These are phyloP conservation scores for Calameuta pallipes DNA, from an alignment of 2,888 invertebrate genomes.

Conservation along the genomic window DNA sequence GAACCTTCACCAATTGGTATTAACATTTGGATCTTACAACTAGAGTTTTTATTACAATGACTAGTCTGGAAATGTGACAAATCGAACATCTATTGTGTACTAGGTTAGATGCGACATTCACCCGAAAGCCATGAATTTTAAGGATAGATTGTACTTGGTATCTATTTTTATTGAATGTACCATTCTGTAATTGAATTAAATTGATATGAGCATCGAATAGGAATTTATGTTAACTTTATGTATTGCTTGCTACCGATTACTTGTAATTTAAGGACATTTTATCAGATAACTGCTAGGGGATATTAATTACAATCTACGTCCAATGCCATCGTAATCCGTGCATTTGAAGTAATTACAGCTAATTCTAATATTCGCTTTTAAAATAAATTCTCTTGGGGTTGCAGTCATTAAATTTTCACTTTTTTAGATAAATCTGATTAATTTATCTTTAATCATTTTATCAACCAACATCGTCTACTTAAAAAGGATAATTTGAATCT, in stretches of 20 bases:
- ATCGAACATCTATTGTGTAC: neutral
- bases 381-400: neutral
- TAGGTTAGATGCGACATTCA: too few relatives aligned
- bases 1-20: neutral
- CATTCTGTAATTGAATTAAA: neutral
- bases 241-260: neutral
- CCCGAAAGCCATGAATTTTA: too few relatives aligned
- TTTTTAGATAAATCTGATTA: neutral
- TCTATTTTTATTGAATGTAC: neutral
- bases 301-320: neutral
- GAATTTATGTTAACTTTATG: too few relatives aligned
- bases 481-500: neutral
- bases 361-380: neutral
- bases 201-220: too few relatives aligned
- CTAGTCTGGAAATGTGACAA: neutral
- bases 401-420: neutral
- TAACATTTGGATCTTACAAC: neutral
- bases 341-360: neutral
- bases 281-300: neutral
- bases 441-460: neutral
- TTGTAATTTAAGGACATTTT: neutral
- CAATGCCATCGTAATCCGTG: neutral
- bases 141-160: neutral
- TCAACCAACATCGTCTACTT: neutral
- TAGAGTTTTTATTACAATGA: neutral